Conservation (phyloP, 1,140 invertebrate genomes). For the Pectinophora gossypiella region DNA sequence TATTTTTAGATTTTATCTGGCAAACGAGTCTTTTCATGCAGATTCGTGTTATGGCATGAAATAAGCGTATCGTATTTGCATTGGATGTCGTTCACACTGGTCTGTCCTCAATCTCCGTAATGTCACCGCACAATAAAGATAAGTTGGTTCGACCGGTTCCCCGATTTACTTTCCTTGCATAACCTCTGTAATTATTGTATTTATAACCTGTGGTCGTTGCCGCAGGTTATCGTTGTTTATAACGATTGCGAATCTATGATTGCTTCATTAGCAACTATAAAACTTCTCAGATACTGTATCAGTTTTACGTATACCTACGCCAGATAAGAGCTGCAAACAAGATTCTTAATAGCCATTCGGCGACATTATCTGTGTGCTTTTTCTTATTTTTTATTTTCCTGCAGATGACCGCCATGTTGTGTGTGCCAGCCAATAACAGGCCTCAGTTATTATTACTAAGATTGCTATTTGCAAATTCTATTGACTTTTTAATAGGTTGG, state of each 20-base stretch:
- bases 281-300: too few relatives aligned
- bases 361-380: not conserved
- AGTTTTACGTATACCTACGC: not conserved
- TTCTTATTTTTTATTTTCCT: not conserved
- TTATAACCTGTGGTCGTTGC: not conserved
- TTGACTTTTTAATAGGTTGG: too few relatives aligned
- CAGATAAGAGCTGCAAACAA: not conserved
- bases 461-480: too few relatives aligned
- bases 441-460: too few relatives aligned
- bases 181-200: slow-evolving; percentile 29
- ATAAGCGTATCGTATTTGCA: slow-evolving; percentile 17
- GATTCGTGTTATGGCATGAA: not conserved
- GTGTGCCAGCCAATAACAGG: too few relatives aligned
- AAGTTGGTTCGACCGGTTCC: slow-evolving; percentile 24
- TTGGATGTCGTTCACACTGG: slow-evolving; percentile 19
- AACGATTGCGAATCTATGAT: not conserved
- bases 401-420: too few relatives aligned
- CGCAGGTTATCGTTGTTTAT: not conserved
- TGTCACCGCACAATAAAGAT: slow-evolving; percentile 8
- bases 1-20: too few relatives aligned
- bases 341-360: not conserved
- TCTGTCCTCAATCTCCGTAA: not conserved
- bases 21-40: too few relatives aligned
- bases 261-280: not conserved
- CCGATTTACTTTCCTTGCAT: slow-evolving; percentile 30